Evolutionary conservation across 1,140 invertebrate species (phyloP).

Genomic region (Hydropsyche tenuis): DNA sequence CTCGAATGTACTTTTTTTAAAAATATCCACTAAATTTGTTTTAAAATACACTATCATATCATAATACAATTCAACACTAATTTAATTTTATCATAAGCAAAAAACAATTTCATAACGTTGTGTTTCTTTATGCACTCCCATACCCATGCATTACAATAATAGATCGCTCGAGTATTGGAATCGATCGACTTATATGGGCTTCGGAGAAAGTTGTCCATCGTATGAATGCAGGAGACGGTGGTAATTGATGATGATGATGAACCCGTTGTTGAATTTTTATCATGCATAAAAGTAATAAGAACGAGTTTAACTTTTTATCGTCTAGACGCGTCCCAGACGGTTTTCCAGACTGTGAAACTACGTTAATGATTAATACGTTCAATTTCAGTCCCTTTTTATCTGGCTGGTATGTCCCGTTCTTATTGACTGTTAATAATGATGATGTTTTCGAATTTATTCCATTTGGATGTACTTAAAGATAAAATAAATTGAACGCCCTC

Average conservation of each 20-base stretch:
- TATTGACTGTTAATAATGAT: too few relatives aligned
- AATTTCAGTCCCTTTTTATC: neutral
- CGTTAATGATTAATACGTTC: slow-evolving; percentile 18
- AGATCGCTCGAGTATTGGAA: neutral
- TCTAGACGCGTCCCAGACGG: slow-evolving; percentile 27
- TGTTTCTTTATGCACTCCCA: too few relatives aligned
- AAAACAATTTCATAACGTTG: too few relatives aligned
- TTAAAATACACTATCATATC: too few relatives aligned
- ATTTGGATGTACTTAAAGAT: too few relatives aligned
- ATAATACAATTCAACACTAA: too few relatives aligned
- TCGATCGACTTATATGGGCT: neutral
- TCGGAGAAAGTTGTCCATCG: neutral
- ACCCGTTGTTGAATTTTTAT: slow-evolving; percentile 10
- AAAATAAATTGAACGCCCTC: too few relatives aligned
- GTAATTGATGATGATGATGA: slow-evolving; percentile 9
- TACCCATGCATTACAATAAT: too few relatives aligned
- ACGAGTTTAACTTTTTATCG: slow-evolving; percentile 24
- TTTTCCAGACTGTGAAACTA: slow-evolving; percentile 7
- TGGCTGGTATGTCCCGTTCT: neutral
- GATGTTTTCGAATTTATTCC: too few relatives aligned
- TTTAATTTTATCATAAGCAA: too few relatives aligned
- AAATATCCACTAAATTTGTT: too few relatives aligned
- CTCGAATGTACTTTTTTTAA: too few relatives aligned
- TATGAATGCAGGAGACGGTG: neutral
- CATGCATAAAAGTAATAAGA: slow-evolving; percentile 9